Evolutionary conservation across 2,113 vertebrate genomes (phyloP).

Genomic region (Mesitornis unicolor): DNA sequence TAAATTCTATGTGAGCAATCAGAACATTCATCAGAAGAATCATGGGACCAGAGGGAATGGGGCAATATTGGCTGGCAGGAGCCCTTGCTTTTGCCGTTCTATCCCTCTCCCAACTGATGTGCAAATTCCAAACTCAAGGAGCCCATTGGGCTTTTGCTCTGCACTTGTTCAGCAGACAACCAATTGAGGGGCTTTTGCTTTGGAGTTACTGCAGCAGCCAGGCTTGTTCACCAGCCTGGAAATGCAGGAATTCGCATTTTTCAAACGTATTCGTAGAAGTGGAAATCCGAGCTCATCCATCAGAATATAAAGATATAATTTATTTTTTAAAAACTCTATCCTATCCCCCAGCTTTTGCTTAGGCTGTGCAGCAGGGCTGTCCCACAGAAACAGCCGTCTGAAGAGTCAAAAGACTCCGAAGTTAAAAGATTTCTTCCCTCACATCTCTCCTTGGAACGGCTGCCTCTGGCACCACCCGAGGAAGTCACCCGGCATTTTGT

Average conservation of each 20-base stretch:
- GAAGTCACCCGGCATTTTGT: conserved; percentile 48
- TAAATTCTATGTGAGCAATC: neutral
- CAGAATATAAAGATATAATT: neutral
- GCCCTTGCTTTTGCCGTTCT: neutral
- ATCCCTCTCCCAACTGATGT: neutral
- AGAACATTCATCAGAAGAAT: neutral
- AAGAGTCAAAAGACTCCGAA: neutral
- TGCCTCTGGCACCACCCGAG: conserved; percentile 38
- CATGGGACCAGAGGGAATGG: neutral
- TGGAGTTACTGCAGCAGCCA: neutral
- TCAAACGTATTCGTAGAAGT: neutral
- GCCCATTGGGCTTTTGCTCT: neutral
- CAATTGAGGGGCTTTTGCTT: neutral
- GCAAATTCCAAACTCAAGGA: neutral
- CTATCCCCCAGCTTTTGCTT: neutral
- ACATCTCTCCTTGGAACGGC: neutral
- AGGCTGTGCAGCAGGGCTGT: neutral
- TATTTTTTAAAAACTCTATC: neutral
- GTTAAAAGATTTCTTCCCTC: conserved; percentile 3
- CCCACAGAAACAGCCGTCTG: neutral
- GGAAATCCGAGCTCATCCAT: neutral
- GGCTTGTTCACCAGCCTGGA: neutral
- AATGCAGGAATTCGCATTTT: neutral
- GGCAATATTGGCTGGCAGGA: neutral
- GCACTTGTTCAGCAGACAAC: fast-evolving